Base-by-base conservation (phyloP, 2,888 invertebrate genomes). In the Vesta saturnalis region DNA sequence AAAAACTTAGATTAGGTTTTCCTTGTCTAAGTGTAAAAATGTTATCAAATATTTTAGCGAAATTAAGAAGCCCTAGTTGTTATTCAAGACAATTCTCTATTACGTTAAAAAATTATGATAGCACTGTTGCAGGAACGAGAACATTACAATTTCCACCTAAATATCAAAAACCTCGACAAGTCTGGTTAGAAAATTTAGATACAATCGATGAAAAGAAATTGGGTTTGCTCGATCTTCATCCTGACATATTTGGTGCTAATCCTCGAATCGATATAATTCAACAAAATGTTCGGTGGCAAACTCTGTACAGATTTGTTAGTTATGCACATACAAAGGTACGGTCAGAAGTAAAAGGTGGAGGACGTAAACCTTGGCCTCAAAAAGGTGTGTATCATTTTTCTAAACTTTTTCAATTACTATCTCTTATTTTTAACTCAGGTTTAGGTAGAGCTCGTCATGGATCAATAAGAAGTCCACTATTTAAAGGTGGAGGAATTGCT, bases 281-380 rank as follows among this genome's bases (percentile, higher is more conserved):
- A 72, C 87, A 90, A 72, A 99, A 99, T 86, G 85, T 95, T 19
- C 84, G 85, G 59, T 98, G 98, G 97, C 97, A 98, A 82, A 85
- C 77, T 72, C 87, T 90, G 72, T 97, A 95, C 82, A 88, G 91
- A 81, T 91, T 86, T 85, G 93, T 98, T 83, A 91, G 92, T 76
- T 95, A 91, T 86, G 92, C 91, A 0, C 87, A 92, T 77, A 88
- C 92, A 1, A 92, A 93, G 81, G 90, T 91, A 0, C 87, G 95
- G 64, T 92, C 94, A 0, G 99, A 99, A 85, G 91, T 94, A 63
- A 86, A 90, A 56, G 97, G 97, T 39, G 95, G 97, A 60, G 96
- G 96, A 0, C 87, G 89, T 21, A 99, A 99, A 78, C 99, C 99
- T 0, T 98, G 97, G 97, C 95, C 95, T 0, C 99, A 99, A 81